Percentiles rank a stretch among this genome's conserved stretches.
phyloP scores from a whole-genome alignment of 2,113 vertebrate genomes.

The Salvelinus namaycush region DNA sequence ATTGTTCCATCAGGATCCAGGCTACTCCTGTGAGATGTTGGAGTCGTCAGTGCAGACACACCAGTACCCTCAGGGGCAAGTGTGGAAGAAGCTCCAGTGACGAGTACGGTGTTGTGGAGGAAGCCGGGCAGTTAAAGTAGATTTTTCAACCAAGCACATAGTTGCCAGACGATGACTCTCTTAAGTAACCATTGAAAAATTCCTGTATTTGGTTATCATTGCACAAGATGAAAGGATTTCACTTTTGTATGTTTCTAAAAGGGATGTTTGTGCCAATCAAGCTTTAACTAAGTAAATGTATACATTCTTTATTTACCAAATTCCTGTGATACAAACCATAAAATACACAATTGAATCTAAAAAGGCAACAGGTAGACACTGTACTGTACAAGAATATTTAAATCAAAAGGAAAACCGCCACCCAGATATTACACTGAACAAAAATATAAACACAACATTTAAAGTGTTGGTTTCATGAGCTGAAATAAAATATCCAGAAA shows the following conservation, averaged over 20 bases:
- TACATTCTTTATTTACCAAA: constrained; percentile 46
- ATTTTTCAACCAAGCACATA: too few species aligned
- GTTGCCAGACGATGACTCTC: too few species aligned
- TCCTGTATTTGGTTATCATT: not conserved
- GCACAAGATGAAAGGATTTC: not conserved
- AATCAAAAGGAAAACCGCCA: not conserved
- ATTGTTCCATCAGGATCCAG: constrained; percentile 69
- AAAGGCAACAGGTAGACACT: not conserved
- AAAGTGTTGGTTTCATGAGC: too few species aligned
- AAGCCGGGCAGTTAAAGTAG: too few species aligned
- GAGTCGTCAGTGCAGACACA: constrained; percentile 76
- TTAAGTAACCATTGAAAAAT: too few species aligned
- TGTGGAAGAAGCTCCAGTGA: constrained; percentile 71
- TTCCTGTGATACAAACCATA: not conserved
- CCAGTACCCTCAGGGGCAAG: constrained; percentile 70
- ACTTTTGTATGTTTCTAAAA: not conserved
- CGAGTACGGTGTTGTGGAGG: not conserved
- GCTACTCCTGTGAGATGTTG: constrained; percentile 85
- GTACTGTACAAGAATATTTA: not conserved
- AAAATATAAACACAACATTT: too few species aligned
- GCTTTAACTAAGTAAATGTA: not conserved
- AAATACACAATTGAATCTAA: not conserved
- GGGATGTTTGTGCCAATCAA: not conserved
- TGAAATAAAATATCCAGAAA: too few species aligned
- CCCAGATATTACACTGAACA: not conserved